Conservation (phyloP, 2,888 invertebrate species). For the Chrysolina haemoptera region DNA sequence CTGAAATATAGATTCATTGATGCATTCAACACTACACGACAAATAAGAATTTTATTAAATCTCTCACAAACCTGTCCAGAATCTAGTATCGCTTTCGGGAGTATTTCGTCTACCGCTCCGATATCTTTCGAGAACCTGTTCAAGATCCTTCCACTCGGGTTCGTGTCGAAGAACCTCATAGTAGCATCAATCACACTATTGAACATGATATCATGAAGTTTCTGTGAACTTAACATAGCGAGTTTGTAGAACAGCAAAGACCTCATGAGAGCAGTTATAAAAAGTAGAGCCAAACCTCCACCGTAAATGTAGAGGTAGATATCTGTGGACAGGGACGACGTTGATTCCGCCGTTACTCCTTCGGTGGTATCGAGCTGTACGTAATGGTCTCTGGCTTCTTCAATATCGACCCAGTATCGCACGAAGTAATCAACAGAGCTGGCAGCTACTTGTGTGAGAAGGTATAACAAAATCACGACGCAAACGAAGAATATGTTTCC, state of each 20-base stretch:
- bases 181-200: conserved; percentile 72
- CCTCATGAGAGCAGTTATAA: conserved; percentile 75
- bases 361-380: conserved; percentile 31
- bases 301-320: conserved; percentile 78
- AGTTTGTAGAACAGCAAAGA: conserved; percentile 78
- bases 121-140: conserved; percentile 89
- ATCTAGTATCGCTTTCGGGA: conserved; percentile 79
- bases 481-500: conserved; percentile 73
- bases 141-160: conserved; percentile 85
- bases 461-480: conserved; percentile 71
- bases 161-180: conserved; percentile 86
- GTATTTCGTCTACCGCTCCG: conserved; percentile 82
- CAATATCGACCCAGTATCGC: conserved; percentile 76
- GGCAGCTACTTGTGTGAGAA: conserved; percentile 76
- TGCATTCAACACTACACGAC: no score
- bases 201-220: conserved; percentile 82
- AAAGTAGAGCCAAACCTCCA: conserved; percentile 54
- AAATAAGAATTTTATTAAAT: not conserved
- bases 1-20: no score
- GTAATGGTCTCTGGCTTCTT: conserved; percentile 56
- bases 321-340: conserved; percentile 59
- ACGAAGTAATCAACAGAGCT: conserved; percentile 83
- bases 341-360: conserved; percentile 32
- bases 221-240: conserved; percentile 77
- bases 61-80: conserved; percentile 72